These are phyloP conservation scores for Gnathonemus longibarbis DNA, from an alignment of 2,113 vertebrate species.

Conservation along the genomic window DNA sequence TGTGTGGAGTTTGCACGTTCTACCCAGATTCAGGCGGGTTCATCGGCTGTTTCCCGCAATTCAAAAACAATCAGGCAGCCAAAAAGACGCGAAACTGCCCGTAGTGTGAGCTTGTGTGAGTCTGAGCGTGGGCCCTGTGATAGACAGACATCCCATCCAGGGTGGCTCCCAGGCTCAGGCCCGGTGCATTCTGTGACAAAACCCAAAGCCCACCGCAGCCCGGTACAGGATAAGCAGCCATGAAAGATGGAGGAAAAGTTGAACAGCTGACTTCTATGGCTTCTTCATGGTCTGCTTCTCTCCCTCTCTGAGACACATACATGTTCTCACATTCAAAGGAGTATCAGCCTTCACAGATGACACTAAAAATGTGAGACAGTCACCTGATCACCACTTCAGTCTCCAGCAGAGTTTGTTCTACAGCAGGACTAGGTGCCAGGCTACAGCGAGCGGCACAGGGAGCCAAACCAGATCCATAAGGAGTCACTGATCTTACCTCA, in stretches of 20 bases:
- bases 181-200: neutral
- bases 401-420: neutral
- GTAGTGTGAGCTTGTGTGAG: neutral
- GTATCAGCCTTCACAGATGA: neutral
- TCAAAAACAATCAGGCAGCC: neutral
- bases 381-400: neutral
- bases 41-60: neutral
- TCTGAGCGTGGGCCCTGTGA: neutral
- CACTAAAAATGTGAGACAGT: neutral
- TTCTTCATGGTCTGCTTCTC: neutral
- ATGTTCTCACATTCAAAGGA: neutral
- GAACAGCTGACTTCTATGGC: neutral
- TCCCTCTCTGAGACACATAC: neutral
- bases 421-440: too few relatives aligned
- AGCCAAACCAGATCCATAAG: neutral
- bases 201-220: neutral
- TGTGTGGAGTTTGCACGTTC: neutral
- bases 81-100: neutral
- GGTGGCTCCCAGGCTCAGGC: neutral
- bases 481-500: neutral
- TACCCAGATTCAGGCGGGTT: neutral
- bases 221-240: neutral
- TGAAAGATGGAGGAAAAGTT: neutral
- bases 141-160: neutral
- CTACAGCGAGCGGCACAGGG: neutral